Conservation (phyloP, 2,888 invertebrate species). For the Folsomia candida region DNA sequence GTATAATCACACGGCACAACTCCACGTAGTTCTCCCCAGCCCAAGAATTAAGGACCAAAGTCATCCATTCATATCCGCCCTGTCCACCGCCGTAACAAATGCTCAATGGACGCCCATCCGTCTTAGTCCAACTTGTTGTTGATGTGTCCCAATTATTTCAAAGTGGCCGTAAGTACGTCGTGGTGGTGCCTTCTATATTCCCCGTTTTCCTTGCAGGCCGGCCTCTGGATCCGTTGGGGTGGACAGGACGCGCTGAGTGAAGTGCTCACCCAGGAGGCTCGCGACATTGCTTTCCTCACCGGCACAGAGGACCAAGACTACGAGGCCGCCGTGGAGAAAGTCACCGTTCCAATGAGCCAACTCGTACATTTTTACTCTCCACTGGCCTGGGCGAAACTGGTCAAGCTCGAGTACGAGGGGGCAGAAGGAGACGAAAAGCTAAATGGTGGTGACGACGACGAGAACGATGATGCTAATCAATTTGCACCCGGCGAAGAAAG, state of each 20-base stretch:
- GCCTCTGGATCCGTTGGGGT: slow-evolving; percentile 42
- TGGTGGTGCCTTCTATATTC: too few species aligned
- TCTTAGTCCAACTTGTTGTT: too few species aligned
- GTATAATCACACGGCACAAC: slow-evolving; percentile 1
- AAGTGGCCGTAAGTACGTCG: too few species aligned
- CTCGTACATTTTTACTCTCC: slow-evolving; percentile 50
- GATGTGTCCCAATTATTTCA: too few species aligned
- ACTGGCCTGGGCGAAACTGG: slow-evolving; percentile 43
- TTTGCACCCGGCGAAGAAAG: slow-evolving; percentile 21
- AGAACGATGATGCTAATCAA: slow-evolving; percentile 10
- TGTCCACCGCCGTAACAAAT: too few species aligned
- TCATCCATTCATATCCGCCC: too few species aligned
- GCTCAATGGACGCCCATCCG: too few species aligned
- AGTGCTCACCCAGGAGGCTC: slow-evolving; percentile 26
- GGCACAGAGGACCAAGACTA: slow-evolving; percentile 17
- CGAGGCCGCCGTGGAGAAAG: slow-evolving; percentile 8
- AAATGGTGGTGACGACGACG: background rate
- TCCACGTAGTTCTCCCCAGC: background rate
- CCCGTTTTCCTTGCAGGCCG: slow-evolving; percentile 46
- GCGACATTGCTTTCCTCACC: slow-evolving; percentile 20
- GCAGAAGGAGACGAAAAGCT: slow-evolving; percentile 18
- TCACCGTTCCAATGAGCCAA: slow-evolving; percentile 45
- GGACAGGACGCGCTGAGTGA: slow-evolving; percentile 36
- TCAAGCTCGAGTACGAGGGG: slow-evolving; percentile 47
- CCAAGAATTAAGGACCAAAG: slow-evolving; percentile 10